These are phyloP conservation scores for Catostomus latipinnis DNA, from an alignment of 2,797 vertebrate genomes.

Conservation along the genomic window DNA sequence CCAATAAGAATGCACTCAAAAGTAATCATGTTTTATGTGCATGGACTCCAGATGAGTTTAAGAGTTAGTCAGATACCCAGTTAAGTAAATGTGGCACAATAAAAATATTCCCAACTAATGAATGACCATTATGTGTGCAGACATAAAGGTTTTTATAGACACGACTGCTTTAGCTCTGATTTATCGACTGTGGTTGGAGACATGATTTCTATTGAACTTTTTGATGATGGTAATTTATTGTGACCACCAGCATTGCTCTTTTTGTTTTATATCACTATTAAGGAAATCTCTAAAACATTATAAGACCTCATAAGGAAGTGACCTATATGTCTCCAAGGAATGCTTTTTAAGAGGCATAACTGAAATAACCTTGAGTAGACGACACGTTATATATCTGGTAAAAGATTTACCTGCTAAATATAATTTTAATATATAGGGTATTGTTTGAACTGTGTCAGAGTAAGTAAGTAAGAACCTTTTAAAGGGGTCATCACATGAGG, in stretches of 20 bases:
- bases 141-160: conserved; percentile 17
- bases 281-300: conserved; percentile 62
- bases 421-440: no score
- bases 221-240: conserved; percentile 65
- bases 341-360: conserved; percentile 73
- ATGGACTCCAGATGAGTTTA: conserved; percentile 13
- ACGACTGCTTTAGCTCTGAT: conserved; percentile 61
- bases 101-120: conserved; percentile 35
- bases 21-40: conserved; percentile 12
- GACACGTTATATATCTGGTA: conserved; percentile 66
- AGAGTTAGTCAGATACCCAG: conserved; percentile 28
- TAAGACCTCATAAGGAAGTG: conserved; percentile 59
- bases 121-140: not conserved
- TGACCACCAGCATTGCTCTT: conserved; percentile 64
- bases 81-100: conserved; percentile 9
- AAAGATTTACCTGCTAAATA: conserved; percentile 66
- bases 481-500: no score
- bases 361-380: conserved; percentile 52
- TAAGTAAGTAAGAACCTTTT: no score
- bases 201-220: conserved; percentile 66
- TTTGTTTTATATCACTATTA: conserved; percentile 69
- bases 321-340: conserved; percentile 55
- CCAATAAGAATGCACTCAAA: conserved; percentile 17
- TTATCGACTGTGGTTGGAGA: conserved; percentile 65
- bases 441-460: no score